Percentiles rank a stretch among this genome's conserved stretches.
phyloP scores from a whole-genome alignment of 2,797 vertebrate species.

The Danio choprae region DNA sequence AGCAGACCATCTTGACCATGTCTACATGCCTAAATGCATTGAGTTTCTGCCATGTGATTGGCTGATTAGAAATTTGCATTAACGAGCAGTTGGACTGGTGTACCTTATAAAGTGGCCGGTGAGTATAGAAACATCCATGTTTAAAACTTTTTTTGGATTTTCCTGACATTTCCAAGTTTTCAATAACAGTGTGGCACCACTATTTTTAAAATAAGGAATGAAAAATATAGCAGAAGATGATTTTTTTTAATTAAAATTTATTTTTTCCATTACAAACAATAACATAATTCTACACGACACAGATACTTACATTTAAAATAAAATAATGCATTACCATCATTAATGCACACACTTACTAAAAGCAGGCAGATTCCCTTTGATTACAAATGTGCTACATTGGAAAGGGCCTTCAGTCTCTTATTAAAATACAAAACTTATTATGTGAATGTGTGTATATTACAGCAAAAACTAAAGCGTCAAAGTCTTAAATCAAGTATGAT shows the following conservation, averaged over 20 bases:
- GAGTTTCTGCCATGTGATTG: too few species aligned
- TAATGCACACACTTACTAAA: neutral
- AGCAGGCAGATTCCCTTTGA: neutral
- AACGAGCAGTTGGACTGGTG: too few species aligned
- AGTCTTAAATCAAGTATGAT: neutral
- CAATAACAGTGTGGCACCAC: neutral
- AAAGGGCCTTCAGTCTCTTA: neutral
- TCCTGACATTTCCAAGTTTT: neutral
- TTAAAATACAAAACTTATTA: neutral
- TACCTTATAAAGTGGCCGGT: too few species aligned
- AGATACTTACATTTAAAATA: neutral
- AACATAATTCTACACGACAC: constrained; percentile 3
- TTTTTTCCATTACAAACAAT: neutral
- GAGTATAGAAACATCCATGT: neutral
- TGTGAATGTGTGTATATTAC: neutral
- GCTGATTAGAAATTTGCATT: too few species aligned
- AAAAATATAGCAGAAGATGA: neutral
- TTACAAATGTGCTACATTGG: neutral
- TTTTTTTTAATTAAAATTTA: neutral
- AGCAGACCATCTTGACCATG: too few species aligned
- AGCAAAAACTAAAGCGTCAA: constrained; percentile 2
- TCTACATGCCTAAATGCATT: too few species aligned
- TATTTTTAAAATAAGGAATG: neutral
- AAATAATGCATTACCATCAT: neutral
- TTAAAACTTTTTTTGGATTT: neutral